Base-by-base conservation (phyloP, 2,888 invertebrate species). In the Tinea trinotella region DNA sequence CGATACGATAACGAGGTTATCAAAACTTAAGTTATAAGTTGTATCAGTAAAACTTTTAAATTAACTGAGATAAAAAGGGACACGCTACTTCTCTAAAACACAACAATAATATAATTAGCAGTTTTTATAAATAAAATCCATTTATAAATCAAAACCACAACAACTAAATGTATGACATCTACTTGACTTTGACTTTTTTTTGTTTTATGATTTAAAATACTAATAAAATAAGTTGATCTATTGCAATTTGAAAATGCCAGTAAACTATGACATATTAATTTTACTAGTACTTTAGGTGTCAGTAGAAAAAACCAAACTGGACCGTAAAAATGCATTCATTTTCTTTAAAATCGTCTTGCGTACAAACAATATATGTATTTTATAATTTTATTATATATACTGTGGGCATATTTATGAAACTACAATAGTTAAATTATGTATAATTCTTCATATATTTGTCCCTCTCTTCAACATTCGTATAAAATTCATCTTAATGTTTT, bases 181-280 rank as follows among this genome's bases (percentile, higher is more conserved):
- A 66, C 56, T 65, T 70, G 70, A 69, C 70, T 63, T 70, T 70
- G 70, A 68, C 64, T 57, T 59, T 52, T 36, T 24, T 40, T 40
- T 13, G 7, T 12, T 40, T 40, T 40, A 15, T 35, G 35, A 7
- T 12, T 12, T 35, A n/a, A n/a, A n/a, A 40, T 4, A 7, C 15
- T 3, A 40, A 13, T 13, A 40, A 40, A 40, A 40, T 30, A 40
- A 2, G 13, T 40, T 40, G 13, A 40, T 40, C 6, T 2, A 6
- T n/a, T 2, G n/a, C 3, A 40, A 6, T 3, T 2, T 15, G 40
- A 2, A 40, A 40, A 13, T 40, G 40, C n/a, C 40, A 4, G n/a
- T 40, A n/a, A 7, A 2, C n/a, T 40, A 40, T n/a, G 40, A 2
- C 13, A 40, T 40, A 15, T 15, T 2, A 7, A 40, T 40, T 40